Evolutionary conservation across 2,113 vertebrate genomes (phyloP).

Genomic region (Hyperoodon ampullatus): DNA sequence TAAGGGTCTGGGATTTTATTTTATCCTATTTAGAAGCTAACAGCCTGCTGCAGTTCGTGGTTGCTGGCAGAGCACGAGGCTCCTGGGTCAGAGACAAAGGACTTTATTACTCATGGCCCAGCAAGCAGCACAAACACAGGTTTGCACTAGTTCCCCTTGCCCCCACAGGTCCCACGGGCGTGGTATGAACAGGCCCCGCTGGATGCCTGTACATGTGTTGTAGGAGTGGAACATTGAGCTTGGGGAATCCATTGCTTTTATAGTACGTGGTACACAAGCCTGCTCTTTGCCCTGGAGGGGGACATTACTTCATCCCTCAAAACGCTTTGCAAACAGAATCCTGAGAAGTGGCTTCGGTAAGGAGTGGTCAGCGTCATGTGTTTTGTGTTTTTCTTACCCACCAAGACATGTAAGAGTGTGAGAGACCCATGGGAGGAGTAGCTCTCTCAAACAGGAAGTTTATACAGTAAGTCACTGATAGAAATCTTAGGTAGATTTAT

Average conservation of each 20-base stretch:
- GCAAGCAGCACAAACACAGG: neutral
- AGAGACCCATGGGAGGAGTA: neutral
- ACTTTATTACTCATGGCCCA: neutral
- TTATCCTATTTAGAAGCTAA: neutral
- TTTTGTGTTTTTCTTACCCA: neutral
- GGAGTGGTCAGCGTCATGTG: neutral
- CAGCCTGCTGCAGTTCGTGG: neutral
- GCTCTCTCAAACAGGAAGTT: neutral
- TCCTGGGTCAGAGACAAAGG: neutral
- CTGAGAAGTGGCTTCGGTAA: neutral
- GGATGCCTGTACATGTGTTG: neutral
- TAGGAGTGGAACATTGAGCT: neutral
- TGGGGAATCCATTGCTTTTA: neutral
- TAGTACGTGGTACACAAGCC: neutral
- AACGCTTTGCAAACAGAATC: neutral
- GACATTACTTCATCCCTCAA: neutral
- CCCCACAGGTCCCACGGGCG: neutral
- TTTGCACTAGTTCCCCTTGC: neutral
- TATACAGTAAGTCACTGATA: neutral
- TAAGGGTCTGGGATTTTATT: neutral
- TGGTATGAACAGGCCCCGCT: neutral
- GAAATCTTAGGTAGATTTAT: neutral
- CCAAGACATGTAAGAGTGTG: neutral
- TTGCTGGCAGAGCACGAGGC: neutral
- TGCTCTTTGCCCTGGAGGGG: neutral